A percentile compares a stretch with the other conserved stretches of the same genome.
Evolutionary conservation across 1,140 invertebrate species (phyloP).

Genomic region (Camponotus pennsylvanicus): DNA sequence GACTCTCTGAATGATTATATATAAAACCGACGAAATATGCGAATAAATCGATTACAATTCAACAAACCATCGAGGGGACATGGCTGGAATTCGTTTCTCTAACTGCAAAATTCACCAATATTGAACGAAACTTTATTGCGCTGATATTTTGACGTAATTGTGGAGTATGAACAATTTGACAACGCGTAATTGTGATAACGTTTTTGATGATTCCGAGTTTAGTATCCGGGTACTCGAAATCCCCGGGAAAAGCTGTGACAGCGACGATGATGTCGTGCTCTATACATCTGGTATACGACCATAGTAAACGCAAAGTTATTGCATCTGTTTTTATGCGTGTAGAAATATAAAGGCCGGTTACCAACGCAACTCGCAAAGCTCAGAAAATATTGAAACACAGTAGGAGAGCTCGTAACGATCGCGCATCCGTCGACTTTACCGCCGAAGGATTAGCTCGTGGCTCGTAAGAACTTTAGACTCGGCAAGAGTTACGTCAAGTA

Average conservation of each 20-base stretch:
- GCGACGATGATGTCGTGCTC: background rate
- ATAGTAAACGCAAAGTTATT: conserved; percentile 49
- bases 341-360: conserved; percentile 68
- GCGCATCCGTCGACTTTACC: conserved; percentile 27
- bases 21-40: conserved; percentile 6
- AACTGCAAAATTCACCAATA: background rate
- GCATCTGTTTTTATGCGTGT: conserved; percentile 60
- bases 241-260: conserved; percentile 6
- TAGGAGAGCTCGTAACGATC: conserved; percentile 68
- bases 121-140: conserved; percentile 41
- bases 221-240: background rate
- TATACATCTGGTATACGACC: background rate
- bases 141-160: background rate
- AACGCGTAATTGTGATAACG: conserved; percentile 30
- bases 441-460: conserved; percentile 61
- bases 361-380: conserved; percentile 49
- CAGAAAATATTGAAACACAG: conserved; percentile 73
- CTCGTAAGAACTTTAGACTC: conserved; percentile 25
- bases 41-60: conserved; percentile 10
- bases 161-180: background rate
- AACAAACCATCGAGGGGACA: conserved; percentile 15
- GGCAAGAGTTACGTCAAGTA: conserved; percentile 44
- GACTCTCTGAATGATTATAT: background rate
- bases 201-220: conserved; percentile 55
- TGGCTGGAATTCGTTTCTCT: conserved; percentile 25